Conservation (phyloP, 30 jellyfish, hydroid and myxozoan genomes). For the Turritopsis dohrnii region DNA sequence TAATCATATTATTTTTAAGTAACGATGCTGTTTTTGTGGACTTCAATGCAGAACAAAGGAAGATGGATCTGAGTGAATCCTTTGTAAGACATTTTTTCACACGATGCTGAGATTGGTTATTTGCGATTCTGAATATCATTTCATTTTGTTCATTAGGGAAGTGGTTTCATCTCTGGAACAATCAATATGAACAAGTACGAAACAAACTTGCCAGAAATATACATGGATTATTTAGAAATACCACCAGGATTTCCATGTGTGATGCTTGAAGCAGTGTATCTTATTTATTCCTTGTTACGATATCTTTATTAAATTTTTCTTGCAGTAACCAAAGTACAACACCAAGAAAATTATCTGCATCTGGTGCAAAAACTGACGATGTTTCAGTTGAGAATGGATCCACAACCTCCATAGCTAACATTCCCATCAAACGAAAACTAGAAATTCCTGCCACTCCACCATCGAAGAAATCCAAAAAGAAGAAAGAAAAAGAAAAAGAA, state of each 20-base stretch:
- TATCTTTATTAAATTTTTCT: neutral
- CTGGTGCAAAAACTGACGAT: neutral
- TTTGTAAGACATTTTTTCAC: neutral
- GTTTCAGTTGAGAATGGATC: neutral
- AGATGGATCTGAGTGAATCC: neutral
- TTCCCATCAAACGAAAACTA: conserved; percentile 42
- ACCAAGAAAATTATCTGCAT: neutral
- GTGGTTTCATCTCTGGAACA: neutral
- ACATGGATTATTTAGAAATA: too few relatives aligned
- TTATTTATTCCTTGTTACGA: neutral
- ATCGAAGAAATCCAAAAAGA: conserved; percentile 52
- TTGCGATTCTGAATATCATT: too few relatives aligned
- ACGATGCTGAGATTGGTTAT: too few relatives aligned
- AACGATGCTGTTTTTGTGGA: neutral
- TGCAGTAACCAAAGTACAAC: neutral
- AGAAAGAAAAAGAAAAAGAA: conserved; percentile 51
- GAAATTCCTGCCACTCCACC: conserved; percentile 42
- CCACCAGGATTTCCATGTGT: neutral
- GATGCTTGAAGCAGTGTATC: neutral
- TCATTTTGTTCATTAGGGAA: neutral
- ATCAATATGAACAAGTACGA: too few relatives aligned
- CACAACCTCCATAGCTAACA: conserved; percentile 30
- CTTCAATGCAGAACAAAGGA: neutral
- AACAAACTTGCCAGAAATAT: too few relatives aligned
- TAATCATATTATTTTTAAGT: neutral